Base-by-base conservation (phyloP, 2,888 invertebrate genomes). In the Sarcophaga rosellei region DNA sequence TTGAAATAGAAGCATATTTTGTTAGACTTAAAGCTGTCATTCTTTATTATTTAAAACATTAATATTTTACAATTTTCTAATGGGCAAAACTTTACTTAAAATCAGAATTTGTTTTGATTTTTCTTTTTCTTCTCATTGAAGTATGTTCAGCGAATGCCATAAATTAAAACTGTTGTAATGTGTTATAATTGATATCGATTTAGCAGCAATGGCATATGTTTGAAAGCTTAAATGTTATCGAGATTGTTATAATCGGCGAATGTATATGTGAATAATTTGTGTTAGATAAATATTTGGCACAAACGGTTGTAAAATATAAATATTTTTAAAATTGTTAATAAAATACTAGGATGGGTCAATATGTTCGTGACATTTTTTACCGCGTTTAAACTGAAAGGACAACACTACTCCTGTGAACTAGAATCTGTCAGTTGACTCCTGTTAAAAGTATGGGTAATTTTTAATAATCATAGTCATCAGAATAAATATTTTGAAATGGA, bases 21-120 rank as follows among this genome's bases (percentile, higher is more conserved):
- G 81, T 65, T 75, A 84, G 70, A 75, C 86, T 75, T 66, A 84
- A 63, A 25, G 84, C 65, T 61, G 74, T 66, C 86, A 86, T 86
- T 61, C 62, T 70, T 53, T 20, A 6, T 59, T 25, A 21, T 68
- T 63, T 74, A 23, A 65, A 81, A 72, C 73, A 74, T 80, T 74
- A 11, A 61, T 65, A 63, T 77, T 35, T 15, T 61, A 4, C 53
- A 17, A 23, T 23, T 75, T 63, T 47, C 66, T 35, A 47, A 44
- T 25, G 45, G 20, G 15, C 15, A 66, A 66, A 21, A 17, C 11
- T 57, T 57, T 70, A 45, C 57, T 23, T 68, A 66, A 78, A 81
- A 74, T 62, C 74, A 80, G 53, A 65, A 21, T 35, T 79, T 86
- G 79, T 79, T 82, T 70, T 81, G 57, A 35, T 44, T 57, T 69